Evolutionary conservation across 2,888 invertebrate species (phyloP).

Genomic region (Sympetrum striolatum): DNA sequence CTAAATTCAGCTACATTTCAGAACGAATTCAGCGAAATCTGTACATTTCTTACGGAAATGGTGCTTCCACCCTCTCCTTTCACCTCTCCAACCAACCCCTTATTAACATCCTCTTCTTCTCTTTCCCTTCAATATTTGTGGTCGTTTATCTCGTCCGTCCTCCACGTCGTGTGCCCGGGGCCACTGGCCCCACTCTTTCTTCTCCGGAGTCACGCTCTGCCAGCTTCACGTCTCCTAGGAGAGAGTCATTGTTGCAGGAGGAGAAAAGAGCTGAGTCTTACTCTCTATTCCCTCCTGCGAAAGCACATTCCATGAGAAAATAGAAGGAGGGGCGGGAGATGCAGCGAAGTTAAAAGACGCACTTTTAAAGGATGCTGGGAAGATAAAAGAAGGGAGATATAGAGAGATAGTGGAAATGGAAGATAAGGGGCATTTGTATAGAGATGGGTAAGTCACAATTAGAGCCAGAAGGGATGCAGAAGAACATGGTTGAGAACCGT

Average conservation of each 20-base stretch:
- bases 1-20: too few relatives aligned
- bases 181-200: conserved; percentile 8
- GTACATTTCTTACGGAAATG: too few relatives aligned
- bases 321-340: not conserved
- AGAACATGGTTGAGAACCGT: too few relatives aligned
- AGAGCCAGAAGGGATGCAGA: too few relatives aligned
- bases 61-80: not conserved
- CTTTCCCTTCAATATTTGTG: not conserved
- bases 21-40: too few relatives aligned
- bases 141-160: conserved; percentile 1
- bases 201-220: conserved; percentile 29
- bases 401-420: not conserved
- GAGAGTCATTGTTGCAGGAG: conserved; percentile 15
- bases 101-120: not conserved
- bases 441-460: too few relatives aligned
- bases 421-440: not conserved
- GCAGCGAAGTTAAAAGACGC: not conserved
- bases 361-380: not conserved
- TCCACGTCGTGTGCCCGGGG: conserved; percentile 22
- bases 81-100: not conserved
- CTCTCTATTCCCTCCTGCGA: not conserved
- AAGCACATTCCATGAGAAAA: not conserved
- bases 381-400: not conserved
- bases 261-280: not conserved
- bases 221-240: not conserved